Conservation (phyloP, 2,888 invertebrate genomes). For the Tachina fera region DNA sequence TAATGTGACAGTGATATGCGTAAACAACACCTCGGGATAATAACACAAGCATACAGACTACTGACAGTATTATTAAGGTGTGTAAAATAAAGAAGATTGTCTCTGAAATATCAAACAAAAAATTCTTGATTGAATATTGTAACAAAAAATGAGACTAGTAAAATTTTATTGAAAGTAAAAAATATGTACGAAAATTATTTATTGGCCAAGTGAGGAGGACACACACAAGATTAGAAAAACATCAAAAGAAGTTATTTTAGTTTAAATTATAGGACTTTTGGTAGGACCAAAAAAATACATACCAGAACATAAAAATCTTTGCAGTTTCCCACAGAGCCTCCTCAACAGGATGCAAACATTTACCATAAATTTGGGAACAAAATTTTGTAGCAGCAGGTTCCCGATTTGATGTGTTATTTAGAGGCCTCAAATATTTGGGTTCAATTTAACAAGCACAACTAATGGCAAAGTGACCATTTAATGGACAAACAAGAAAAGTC, state of each 20-base stretch:
- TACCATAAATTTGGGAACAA: constrained; percentile 7
- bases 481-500: constrained; percentile 38
- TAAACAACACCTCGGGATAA: constrained; percentile 63
- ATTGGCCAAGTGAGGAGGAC: constrained; percentile 37
- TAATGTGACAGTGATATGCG: constrained; percentile 66
- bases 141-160: neutral
- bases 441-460: constrained; percentile 53
- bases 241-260: neutral
- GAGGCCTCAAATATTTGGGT: constrained; percentile 63
- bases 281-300: neutral
- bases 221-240: neutral
- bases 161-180: constrained; percentile 24
- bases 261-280: constrained; percentile 45
- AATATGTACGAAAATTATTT: neutral
- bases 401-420: constrained; percentile 70
- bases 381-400: constrained; percentile 32
- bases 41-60: too few relatives aligned
- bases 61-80: neutral
- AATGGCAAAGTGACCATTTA: constrained; percentile 60
- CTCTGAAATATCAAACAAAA: neutral
- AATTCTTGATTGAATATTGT: constrained; percentile 31
- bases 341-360: constrained; percentile 35
- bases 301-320: neutral
- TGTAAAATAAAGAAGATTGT: constrained; percentile 22
- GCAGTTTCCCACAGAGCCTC: constrained; percentile 48